Percentiles rank a stretch among this genome's conserved stretches.
phyloP scores from a whole-genome alignment of 2,113 vertebrate genomes.

The Lota lota region DNA sequence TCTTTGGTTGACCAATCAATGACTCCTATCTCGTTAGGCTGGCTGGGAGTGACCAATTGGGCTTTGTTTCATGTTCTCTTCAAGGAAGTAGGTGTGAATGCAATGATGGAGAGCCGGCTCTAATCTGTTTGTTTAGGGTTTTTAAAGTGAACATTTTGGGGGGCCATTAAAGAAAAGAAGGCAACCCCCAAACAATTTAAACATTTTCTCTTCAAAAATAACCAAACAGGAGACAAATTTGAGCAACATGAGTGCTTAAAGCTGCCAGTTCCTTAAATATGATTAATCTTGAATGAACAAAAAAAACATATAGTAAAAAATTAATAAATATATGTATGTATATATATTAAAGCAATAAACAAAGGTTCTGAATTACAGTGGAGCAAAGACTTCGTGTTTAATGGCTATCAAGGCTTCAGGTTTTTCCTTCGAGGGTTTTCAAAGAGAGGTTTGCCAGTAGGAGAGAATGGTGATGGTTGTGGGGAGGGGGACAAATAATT shows the following conservation, averaged over 20 bases:
- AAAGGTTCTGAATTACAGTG: constrained; percentile 4
- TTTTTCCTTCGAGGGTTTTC: constrained; percentile 32
- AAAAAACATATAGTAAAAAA: constrained; percentile 13
- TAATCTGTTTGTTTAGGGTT: too few species aligned
- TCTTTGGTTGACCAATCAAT: constrained; percentile 44
- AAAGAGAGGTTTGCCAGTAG: constrained; percentile 70
- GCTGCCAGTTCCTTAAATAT: too few species aligned
- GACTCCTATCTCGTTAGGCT: constrained; percentile 35
- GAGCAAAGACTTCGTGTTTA: constrained; percentile 7
- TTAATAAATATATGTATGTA: neutral
- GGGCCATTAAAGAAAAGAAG: too few species aligned
- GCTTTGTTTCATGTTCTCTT: constrained; percentile 30
- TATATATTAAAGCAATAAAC: neutral
- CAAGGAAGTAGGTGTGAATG: constrained; percentile 1
- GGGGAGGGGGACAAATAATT: constrained; percentile 50
- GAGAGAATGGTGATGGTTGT: too few species aligned
- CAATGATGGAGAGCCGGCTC: neutral
- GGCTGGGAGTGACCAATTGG: constrained; percentile 31
- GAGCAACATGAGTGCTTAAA: too few species aligned
- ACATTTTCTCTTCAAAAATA: too few species aligned
- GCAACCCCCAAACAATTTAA: too few species aligned
- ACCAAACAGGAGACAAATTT: too few species aligned
- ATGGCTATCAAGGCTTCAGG: neutral
- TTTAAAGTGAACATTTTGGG: too few species aligned
- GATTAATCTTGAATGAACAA: too few species aligned